phyloP scores from a whole-genome alignment of 2,888 invertebrate species.

The Hypselothyrea guttata region DNA sequence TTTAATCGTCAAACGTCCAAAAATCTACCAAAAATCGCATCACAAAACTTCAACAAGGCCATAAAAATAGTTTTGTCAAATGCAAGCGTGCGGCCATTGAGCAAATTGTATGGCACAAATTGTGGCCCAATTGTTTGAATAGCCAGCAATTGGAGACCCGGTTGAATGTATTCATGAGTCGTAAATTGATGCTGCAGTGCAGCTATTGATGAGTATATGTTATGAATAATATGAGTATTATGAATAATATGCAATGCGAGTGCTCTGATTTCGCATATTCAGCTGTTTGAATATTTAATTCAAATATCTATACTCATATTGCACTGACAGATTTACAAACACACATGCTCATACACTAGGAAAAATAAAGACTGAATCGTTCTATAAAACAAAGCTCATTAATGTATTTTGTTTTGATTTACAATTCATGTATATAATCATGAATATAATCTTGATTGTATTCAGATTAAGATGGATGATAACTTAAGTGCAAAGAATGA shows the following conservation, averaged over 20 bases:
- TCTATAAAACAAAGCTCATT: too few species aligned
- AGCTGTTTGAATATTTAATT: slow-evolving; percentile 53
- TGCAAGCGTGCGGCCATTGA: slow-evolving; percentile 42
- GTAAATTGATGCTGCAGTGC: slow-evolving; percentile 46
- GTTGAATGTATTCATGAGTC: slow-evolving; percentile 46
- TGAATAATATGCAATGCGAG: slow-evolving; percentile 18
- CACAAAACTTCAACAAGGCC: slow-evolving; percentile 18
- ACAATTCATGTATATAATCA: too few species aligned
- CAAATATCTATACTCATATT: not conserved
- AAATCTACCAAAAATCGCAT: slow-evolving; percentile 39
- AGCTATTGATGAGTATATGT: not conserved
- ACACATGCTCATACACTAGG: not conserved
- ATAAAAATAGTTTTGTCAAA: slow-evolving; percentile 60
- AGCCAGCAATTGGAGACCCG: slow-evolving; percentile 11
- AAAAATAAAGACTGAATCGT: too few species aligned
- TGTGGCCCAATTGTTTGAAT: slow-evolving; percentile 51
- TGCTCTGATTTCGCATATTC: slow-evolving; percentile 11
- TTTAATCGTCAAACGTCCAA: slow-evolving; percentile 27
- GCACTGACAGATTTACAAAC: not conserved
- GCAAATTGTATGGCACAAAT: slow-evolving; percentile 61
- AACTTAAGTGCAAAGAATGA: too few species aligned
- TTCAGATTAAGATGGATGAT: too few species aligned
- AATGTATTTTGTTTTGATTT: too few species aligned
- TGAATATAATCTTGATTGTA: too few species aligned
- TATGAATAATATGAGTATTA: slow-evolving; percentile 3